Evolutionary conservation across 1,140 invertebrate genomes (phyloP).

Genomic region (Lethrus apterus): DNA sequence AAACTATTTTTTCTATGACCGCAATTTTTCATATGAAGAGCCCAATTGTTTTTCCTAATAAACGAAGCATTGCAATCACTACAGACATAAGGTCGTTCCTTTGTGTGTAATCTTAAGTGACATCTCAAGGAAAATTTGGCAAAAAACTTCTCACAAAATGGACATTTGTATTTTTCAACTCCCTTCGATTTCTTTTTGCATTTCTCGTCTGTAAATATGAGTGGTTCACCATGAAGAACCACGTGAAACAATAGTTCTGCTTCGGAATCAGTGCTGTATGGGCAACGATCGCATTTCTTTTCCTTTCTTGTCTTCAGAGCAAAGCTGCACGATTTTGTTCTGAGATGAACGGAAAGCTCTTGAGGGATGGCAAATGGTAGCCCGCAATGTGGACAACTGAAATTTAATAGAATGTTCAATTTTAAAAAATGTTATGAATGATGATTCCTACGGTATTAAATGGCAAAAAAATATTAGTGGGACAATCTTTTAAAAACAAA

Average conservation of each 20-base stretch:
- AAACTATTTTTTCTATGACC: conserved; percentile 34
- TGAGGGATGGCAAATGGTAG: conserved; percentile 59
- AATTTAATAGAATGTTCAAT: no score
- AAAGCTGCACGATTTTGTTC: conserved; percentile 49
- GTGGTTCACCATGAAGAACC: conserved; percentile 48
- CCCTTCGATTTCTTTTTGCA: conserved; percentile 36
- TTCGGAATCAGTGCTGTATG: conserved; percentile 42
- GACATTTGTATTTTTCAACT: conserved; percentile 52
- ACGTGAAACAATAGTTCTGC: conserved; percentile 61
- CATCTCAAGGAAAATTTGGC: conserved; percentile 58
- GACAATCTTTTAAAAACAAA: no score
- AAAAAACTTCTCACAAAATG: conserved; percentile 61
- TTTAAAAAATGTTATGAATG: no score
- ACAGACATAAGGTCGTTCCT: conserved; percentile 70
- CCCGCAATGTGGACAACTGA: conserved; percentile 61
- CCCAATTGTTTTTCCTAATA: conserved; percentile 52
- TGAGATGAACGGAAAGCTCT: conserved; percentile 61
- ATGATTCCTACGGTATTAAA: no score
- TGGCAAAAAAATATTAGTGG: no score
- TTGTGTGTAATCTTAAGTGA: conserved; percentile 65
- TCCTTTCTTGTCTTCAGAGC: conserved; percentile 17
- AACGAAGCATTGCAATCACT: conserved; percentile 55
- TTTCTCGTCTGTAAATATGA: conserved; percentile 34
- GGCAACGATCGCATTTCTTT: conserved; percentile 43
- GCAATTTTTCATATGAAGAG: conserved; percentile 45